These are phyloP conservation scores for Diogma glabrata DNA, from an alignment of 2,888 invertebrate genomes.

Conservation along the genomic window DNA sequence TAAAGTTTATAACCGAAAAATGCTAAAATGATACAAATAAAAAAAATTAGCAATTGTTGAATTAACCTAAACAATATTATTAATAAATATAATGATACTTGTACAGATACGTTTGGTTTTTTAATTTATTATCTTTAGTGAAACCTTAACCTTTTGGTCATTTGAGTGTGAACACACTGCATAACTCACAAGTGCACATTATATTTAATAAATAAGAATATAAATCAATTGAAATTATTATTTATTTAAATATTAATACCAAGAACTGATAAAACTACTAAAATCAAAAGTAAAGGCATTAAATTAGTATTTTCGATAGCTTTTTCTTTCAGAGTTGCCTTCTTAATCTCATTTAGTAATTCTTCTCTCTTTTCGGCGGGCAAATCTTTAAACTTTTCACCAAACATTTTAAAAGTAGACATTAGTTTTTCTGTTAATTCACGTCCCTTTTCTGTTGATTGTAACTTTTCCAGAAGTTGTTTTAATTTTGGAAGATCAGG, in stretches of 20 bases:
- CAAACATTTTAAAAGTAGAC: neutral
- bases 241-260: too few species aligned
- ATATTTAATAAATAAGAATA: too few species aligned
- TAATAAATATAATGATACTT: neutral
- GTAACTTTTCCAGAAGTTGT: neutral
- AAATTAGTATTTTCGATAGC: neutral
- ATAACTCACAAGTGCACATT: too few species aligned
- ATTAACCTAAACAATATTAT: neutral
- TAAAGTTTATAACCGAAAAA: slow-evolving; percentile 80
- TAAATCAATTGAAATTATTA: too few species aligned
- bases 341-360: neutral
- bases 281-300: neutral
- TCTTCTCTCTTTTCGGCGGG: neutral
- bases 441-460: neutral
- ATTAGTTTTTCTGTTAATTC: slow-evolving; percentile 1
- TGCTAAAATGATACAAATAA: slow-evolving; percentile 46
- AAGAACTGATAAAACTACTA: neutral
- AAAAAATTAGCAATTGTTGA: neutral
- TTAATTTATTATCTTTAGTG: too few species aligned
- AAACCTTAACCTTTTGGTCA: too few species aligned
- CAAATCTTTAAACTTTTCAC: neutral
- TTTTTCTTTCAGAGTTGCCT: neutral
- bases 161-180: too few species aligned
- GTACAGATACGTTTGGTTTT: too few species aligned
- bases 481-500: neutral